phyloP scores from a whole-genome alignment of 1,140 invertebrate genomes.

The Dreissena rostriformis region DNA sequence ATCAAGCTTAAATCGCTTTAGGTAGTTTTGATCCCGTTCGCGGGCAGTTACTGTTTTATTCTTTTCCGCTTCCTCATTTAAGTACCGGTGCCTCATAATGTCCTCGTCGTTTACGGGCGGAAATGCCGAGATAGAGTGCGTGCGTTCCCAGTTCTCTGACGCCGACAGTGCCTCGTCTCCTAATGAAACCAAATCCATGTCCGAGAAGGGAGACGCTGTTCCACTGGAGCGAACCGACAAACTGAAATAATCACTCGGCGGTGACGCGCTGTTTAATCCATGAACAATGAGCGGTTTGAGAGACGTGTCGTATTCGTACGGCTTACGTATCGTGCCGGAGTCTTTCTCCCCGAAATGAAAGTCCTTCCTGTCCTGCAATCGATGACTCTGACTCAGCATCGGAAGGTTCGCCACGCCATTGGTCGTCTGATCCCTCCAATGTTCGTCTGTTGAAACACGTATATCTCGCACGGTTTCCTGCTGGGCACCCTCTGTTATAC shows the following conservation, averaged over 20 bases:
- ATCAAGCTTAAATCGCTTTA: conserved; percentile 35
- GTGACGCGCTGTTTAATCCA: not conserved
- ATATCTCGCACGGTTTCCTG: not conserved
- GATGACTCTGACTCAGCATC: conserved; percentile 21
- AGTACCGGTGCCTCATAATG: conserved; percentile 32
- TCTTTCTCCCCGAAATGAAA: not conserved
- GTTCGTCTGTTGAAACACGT: not conserved
- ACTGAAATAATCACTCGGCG: not conserved
- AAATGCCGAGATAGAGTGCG: conserved; percentile 25
- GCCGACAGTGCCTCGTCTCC: not conserved
- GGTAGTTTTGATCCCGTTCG: conserved; percentile 4
- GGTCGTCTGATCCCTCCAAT: not conserved
- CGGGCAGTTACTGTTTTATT: conserved; percentile 11
- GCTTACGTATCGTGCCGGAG: conserved; percentile 3
- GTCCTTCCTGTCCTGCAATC: not conserved
- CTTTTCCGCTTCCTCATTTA: conserved; percentile 48
- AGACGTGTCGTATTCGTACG: conserved; percentile 16
- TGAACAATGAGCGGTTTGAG: conserved; percentile 6
- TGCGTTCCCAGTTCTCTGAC: not conserved
- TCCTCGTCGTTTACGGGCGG: conserved; percentile 39
- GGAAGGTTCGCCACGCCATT: conserved; percentile 26
- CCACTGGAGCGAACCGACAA: not conserved
- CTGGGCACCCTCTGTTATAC: not conserved
- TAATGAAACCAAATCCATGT: too few relatives aligned
- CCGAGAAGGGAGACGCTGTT: not conserved